Percentiles rank a stretch among this genome's conserved stretches.
Evolutionary conservation across 2,797 vertebrate species (phyloP).

Genomic region (Champsocephalus esox): DNA sequence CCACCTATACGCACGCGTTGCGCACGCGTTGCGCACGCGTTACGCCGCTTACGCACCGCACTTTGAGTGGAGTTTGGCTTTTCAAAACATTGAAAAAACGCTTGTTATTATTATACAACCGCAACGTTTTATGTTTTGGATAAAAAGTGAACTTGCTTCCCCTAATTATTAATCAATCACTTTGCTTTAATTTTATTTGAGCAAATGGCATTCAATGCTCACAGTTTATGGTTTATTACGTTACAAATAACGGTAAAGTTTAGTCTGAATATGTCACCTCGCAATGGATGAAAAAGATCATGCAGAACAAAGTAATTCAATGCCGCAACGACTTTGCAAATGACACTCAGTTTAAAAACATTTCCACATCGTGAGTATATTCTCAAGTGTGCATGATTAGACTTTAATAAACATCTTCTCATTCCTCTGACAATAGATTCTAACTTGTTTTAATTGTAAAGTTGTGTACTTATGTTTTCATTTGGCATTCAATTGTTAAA

Average conservation of each 20-base stretch:
- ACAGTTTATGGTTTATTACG: not conserved
- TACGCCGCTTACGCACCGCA: conserved; percentile 42
- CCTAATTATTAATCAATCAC: not conserved
- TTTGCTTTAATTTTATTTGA: not conserved
- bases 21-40: conserved; percentile 35
- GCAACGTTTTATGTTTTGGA: not conserved
- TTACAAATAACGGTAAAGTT: not conserved
- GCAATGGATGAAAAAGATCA: too few species aligned
- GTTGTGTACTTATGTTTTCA: not conserved
- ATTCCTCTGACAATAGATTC: not conserved
- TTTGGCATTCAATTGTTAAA: not conserved
- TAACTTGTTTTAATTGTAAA: not conserved
- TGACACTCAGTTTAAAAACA: not conserved
- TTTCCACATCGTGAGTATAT: not conserved
- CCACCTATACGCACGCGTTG: conserved; percentile 34
- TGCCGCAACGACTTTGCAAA: too few species aligned
- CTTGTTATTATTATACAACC: not conserved
- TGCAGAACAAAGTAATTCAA: too few species aligned
- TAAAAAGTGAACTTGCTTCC: not conserved
- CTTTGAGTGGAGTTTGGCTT: too few species aligned
- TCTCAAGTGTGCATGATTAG: not conserved
- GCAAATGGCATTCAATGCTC: not conserved
- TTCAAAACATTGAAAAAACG: not conserved
- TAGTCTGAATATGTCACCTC: too few species aligned
- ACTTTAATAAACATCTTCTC: not conserved